A percentile compares a stretch with the other conserved stretches of the same genome.
These are phyloP conservation scores for Catharus fuscescens DNA, from an alignment of 2,113 vertebrate genomes.

Conservation along the genomic window DNA sequence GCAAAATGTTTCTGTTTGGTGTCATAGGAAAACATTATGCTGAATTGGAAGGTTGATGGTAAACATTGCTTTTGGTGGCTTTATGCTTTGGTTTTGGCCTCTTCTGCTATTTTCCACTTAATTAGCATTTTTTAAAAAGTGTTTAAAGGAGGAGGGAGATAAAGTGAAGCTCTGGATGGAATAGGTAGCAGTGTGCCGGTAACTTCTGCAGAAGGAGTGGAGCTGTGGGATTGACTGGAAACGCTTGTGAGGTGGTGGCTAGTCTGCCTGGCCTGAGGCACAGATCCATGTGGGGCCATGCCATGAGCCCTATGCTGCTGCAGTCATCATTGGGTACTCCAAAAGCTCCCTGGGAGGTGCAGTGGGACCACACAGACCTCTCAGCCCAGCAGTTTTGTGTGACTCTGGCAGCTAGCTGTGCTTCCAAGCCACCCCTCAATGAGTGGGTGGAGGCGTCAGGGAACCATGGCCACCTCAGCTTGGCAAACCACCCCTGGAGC, in stretches of 20 bases:
- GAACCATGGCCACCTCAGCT: slow-evolving; percentile 4
- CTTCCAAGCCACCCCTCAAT: neutral
- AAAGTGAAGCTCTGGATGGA: neutral
- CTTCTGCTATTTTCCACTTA: neutral
- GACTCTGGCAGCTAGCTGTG: neutral
- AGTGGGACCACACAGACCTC: neutral
- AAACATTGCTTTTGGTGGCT: neutral
- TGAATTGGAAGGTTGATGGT: neutral
- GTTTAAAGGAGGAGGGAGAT: neutral
- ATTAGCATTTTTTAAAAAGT: neutral
- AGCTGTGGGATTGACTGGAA: neutral
- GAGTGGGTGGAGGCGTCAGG: accelerated
- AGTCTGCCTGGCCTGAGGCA: neutral
- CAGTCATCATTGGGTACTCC: accelerated
- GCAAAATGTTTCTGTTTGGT: neutral
- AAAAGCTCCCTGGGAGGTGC: neutral
- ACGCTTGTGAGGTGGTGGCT: neutral
- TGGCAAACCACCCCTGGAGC: neutral
- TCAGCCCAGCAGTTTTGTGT: neutral
- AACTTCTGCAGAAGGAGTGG: neutral
- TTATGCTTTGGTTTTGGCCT: neutral
- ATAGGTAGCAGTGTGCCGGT: neutral
- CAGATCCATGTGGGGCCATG: accelerated
- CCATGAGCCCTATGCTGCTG: accelerated
- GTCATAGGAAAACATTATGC: neutral